These are phyloP conservation scores for Hydrotaea cyrtoneurina DNA, from an alignment of 2,888 invertebrate genomes.

Conservation along the genomic window DNA sequence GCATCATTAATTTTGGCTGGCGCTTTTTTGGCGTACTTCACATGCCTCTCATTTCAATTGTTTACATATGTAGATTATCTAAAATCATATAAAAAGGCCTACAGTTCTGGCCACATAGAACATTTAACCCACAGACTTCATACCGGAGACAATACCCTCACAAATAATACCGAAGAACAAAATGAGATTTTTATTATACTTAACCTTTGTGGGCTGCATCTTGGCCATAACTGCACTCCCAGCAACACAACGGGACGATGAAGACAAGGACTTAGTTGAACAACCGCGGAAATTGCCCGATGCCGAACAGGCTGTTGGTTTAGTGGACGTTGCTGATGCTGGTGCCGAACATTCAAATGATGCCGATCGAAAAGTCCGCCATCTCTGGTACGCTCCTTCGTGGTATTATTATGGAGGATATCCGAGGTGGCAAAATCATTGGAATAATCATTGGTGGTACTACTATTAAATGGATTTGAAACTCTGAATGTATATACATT, in stretches of 20 bases:
- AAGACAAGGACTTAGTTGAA: constrained; percentile 16
- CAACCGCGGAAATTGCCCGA: background rate
- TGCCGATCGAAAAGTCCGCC: constrained; percentile 52
- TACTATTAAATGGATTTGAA: background rate
- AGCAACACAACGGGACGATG: background rate
- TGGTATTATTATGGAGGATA: background rate
- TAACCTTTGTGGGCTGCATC: background rate
- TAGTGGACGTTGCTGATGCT: constrained; percentile 69
- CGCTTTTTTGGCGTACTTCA: too few relatives aligned
- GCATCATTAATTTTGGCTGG: too few relatives aligned
- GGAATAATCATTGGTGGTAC: background rate
- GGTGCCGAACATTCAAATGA: constrained; percentile 66
- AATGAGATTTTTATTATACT: background rate
- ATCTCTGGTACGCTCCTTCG: background rate
- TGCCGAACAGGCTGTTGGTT: constrained; percentile 19
- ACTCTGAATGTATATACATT: too few relatives aligned
- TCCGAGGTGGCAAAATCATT: background rate
- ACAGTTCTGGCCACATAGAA: too few relatives aligned
- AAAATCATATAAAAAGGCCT: too few relatives aligned
- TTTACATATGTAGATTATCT: too few relatives aligned
- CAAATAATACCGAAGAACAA: background rate
- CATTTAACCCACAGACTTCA: too few relatives aligned
- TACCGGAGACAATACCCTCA: too few relatives aligned
- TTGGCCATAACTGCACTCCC: background rate
- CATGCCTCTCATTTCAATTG: too few relatives aligned